Conservation (phyloP, 2,888 invertebrate genomes). For the Macropis europaea region DNA sequence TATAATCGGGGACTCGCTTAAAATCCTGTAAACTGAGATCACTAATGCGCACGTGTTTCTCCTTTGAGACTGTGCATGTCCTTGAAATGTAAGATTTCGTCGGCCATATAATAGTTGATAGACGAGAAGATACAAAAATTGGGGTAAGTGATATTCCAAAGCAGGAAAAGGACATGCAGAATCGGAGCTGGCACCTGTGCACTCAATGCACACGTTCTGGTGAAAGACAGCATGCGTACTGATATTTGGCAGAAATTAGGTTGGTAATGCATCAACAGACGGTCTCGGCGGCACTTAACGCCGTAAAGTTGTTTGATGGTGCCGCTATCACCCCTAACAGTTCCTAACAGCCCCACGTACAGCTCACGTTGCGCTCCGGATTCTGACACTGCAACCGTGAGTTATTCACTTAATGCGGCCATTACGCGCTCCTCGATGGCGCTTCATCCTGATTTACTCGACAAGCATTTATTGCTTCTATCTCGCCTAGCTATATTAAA, state of each 20-base stretch:
- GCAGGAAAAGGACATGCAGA: background rate
- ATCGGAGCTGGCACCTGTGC: constrained; percentile 3
- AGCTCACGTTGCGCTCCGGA: constrained; percentile 57
- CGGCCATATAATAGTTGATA: no score
- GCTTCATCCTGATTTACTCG: constrained; percentile 79
- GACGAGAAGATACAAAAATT: no score
- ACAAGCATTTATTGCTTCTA: constrained; percentile 78
- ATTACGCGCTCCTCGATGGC: constrained; percentile 78
- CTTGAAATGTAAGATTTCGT: no score
- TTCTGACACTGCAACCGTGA: constrained; percentile 71
- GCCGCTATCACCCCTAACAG: constrained; percentile 74
- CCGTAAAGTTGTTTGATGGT: constrained; percentile 76
- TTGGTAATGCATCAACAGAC: constrained; percentile 72
- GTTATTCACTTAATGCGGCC: constrained; percentile 79
- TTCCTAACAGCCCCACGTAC: constrained; percentile 68
- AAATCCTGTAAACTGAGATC: no score
- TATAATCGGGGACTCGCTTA: no score
- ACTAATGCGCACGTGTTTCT: no score
- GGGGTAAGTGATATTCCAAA: no score
- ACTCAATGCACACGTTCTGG: constrained; percentile 52
- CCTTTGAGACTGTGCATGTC: no score
- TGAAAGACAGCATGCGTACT: constrained; percentile 34
- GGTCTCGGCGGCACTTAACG: constrained; percentile 72
- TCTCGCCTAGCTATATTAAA: constrained; percentile 72
- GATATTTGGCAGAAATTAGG: constrained; percentile 71